Conservation (phyloP, 2,113 vertebrate genomes). For the Grus americana region DNA sequence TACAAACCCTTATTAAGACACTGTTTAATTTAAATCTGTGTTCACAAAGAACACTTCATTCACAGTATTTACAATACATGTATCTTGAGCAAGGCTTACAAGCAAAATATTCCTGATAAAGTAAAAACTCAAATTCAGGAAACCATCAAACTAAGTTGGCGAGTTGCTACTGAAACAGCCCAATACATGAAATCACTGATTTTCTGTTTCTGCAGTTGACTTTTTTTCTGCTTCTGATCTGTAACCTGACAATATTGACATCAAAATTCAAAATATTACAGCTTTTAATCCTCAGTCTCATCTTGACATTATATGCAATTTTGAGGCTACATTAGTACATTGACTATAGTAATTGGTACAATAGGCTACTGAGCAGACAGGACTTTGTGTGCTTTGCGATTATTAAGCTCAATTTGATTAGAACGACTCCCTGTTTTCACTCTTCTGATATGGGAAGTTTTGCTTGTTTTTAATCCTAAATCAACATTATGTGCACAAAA, state of each 20-base stretch:
- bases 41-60: neutral
- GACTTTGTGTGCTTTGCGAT: neutral
- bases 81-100: neutral
- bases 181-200: neutral
- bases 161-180: neutral
- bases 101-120: neutral
- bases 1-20: neutral
- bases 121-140: neutral
- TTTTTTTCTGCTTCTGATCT: neutral
- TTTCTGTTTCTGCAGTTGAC: neutral
- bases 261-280: neutral
- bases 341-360: neutral
- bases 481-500: neutral
- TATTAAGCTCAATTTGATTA: neutral
- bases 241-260: neutral
- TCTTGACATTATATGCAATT: neutral
- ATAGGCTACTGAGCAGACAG: neutral
- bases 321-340: neutral
- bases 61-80: rapidly evolving
- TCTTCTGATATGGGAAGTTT: neutral
- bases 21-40: neutral
- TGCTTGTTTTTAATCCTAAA: neutral
- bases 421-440: neutral
- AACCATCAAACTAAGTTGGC: neutral
- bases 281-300: neutral